Conservation (phyloP, 1,140 invertebrate species). For the Lucilia cuprina region DNA sequence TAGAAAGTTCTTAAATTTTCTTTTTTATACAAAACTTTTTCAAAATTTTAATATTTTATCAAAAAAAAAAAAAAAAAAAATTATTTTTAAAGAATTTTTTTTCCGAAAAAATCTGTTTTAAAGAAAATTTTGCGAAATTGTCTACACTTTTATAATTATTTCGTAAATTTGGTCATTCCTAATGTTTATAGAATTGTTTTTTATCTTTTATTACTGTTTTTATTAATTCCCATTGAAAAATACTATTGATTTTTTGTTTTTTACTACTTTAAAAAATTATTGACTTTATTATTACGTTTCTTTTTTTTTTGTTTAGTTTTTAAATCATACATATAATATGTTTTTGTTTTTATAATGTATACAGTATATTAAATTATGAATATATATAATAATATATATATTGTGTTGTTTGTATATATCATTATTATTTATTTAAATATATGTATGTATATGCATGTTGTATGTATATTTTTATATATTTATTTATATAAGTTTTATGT, state of each 20-base stretch:
- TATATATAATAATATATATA: conserved; percentile 28
- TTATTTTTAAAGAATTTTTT: too few species aligned
- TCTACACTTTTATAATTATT: too few species aligned
- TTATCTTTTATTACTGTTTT: too few species aligned
- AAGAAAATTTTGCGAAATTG: too few species aligned
- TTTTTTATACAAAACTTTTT: too few species aligned
- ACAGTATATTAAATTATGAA: conserved; percentile 33
- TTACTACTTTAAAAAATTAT: conserved; percentile 46
- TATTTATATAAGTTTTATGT: not conserved
- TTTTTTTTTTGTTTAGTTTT: conserved; percentile 15
- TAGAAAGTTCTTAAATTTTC: too few species aligned
- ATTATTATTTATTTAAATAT: conserved; percentile 19
- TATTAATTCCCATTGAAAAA: too few species aligned
- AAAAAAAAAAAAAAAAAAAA: too few species aligned
- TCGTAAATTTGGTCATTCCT: too few species aligned
- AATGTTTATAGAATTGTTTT: too few species aligned
- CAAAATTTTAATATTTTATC: too few species aligned
- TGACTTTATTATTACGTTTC: conserved; percentile 41
- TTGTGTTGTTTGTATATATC: conserved; percentile 6
- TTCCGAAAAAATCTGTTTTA: too few species aligned
- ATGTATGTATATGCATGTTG: not conserved
- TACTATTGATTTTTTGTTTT: not conserved
- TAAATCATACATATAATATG: conserved; percentile 38
- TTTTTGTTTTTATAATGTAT: conserved; percentile 20
- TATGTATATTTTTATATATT: not conserved